These are phyloP conservation scores for Helicoverpa armigera DNA, from an alignment of 1,140 invertebrate genomes.

Conservation along the genomic window DNA sequence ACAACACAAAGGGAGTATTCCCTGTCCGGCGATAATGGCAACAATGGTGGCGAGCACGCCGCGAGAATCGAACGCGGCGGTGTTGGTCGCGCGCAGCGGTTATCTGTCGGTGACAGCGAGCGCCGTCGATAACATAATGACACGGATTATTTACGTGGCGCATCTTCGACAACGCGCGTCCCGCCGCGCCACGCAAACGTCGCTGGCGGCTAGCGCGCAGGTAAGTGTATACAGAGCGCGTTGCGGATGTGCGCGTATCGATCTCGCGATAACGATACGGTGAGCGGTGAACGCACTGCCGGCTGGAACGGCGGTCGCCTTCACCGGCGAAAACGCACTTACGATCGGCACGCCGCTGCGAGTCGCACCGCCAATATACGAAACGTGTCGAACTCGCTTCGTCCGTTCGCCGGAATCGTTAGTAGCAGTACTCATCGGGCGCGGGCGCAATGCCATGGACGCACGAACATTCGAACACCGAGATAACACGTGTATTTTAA, in stretches of 20 bases:
- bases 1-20: conserved; percentile 53
- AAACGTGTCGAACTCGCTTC: conserved; percentile 49
- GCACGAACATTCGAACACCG: conserved; percentile 73
- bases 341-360: conserved; percentile 56
- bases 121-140: conserved; percentile 72
- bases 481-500: conserved; percentile 77
- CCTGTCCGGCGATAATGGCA: conserved; percentile 55
- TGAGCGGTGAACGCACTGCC: conserved; percentile 75
- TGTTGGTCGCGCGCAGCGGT: conserved; percentile 59
- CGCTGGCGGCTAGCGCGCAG: conserved; percentile 64
- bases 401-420: neutral
- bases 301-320: conserved; percentile 68
- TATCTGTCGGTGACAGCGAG: conserved; percentile 70
- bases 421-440: conserved; percentile 52
- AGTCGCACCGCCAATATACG: conserved; percentile 48
- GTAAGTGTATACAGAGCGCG: conserved; percentile 59
- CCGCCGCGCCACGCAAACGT: conserved; percentile 71
- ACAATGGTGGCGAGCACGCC: conserved; percentile 49
- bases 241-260: conserved; percentile 67
- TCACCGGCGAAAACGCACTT: conserved; percentile 72
- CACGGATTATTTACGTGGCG: conserved; percentile 59
- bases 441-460: conserved; percentile 66
- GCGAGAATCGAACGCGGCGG: conserved; percentile 55
- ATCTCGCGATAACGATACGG: conserved; percentile 79
- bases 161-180: conserved; percentile 61